These are phyloP conservation scores for Columba janthina DNA, from an alignment of 2,113 vertebrate species.

Conservation along the genomic window DNA sequence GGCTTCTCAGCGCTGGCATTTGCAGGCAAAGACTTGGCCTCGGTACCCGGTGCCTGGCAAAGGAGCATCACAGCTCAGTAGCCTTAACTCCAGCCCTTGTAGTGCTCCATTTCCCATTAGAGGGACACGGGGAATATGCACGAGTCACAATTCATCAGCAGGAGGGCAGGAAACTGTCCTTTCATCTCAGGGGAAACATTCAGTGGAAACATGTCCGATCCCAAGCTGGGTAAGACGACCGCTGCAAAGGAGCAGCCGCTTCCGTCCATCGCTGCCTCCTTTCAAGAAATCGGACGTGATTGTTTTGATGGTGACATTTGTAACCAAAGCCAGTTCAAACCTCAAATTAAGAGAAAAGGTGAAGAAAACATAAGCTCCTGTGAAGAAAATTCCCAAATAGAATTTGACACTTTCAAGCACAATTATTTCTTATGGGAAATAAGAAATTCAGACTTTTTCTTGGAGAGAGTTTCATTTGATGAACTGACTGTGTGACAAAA, in stretches of 20 bases:
- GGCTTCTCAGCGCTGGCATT: neutral
- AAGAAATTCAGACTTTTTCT: slow-evolving; percentile 19
- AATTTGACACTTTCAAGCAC: neutral
- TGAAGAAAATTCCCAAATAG: neutral
- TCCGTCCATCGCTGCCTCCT: neutral
- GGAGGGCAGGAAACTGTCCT: neutral
- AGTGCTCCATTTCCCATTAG: neutral
- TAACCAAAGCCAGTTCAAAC: neutral
- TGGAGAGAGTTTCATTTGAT: slow-evolving; percentile 42
- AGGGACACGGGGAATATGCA: neutral
- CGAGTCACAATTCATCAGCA: fast-evolving
- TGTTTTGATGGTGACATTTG: neutral
- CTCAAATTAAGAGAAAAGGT: neutral
- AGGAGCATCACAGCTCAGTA: neutral
- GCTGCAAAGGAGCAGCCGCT: neutral
- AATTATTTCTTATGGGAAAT: neutral
- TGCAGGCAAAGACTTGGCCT: fast-evolving
- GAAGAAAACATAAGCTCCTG: neutral
- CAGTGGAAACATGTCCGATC: neutral
- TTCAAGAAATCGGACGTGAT: neutral
- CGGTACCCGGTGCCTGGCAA: fast-evolving
- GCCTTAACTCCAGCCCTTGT: neutral
- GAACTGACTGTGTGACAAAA: neutral
- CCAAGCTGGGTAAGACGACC: neutral
- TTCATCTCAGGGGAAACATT: neutral